A percentile compares a stretch with the other conserved stretches of the same genome.
Evolutionary conservation across 2,888 invertebrate species (phyloP).

Genomic region (Sarcophaga variegata): DNA sequence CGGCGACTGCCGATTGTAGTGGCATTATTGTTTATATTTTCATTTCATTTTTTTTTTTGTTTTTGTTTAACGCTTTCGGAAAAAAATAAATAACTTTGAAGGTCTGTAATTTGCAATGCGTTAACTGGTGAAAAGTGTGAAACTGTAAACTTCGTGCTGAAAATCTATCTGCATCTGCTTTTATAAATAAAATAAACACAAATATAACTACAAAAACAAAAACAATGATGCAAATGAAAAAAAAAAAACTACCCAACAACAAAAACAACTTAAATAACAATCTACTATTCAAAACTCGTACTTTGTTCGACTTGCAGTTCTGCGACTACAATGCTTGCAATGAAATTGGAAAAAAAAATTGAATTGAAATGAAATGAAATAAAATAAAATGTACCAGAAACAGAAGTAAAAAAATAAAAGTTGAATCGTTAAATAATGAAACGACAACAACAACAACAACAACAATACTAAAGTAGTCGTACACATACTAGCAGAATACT

Average conservation of each 20-base stretch:
- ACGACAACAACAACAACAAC: background rate
- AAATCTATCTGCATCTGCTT: slow-evolving; percentile 48
- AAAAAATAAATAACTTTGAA: slow-evolving; percentile 26
- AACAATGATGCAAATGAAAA: too few relatives aligned
- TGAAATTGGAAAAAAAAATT: background rate
- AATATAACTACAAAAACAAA: slow-evolving; percentile 6
- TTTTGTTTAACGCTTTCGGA: slow-evolving; percentile 26
- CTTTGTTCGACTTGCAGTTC: slow-evolving; percentile 40
- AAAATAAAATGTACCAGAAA: background rate
- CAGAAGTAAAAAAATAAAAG: background rate
- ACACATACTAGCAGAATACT: background rate
- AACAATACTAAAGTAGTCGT: background rate
- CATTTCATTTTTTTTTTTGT: slow-evolving; percentile 1
- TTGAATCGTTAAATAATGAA: background rate
- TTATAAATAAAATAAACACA: slow-evolving; percentile 29
- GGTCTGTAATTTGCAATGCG: slow-evolving; percentile 58
- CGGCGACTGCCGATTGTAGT: background rate
- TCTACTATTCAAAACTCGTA: slow-evolving; percentile 48
- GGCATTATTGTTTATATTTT: background rate
- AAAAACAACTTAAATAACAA: background rate
- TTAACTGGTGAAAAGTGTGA: slow-evolving; percentile 61
- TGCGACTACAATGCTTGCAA: slow-evolving; percentile 2
- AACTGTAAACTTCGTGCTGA: slow-evolving; percentile 59
- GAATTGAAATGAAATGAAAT: background rate
- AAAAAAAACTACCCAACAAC: background rate